A percentile compares a stretch with the other conserved stretches of the same genome.
Conservation (phyloP, 2,888 invertebrate genomes). For the Pyrrhosoma nymphula region DNA sequence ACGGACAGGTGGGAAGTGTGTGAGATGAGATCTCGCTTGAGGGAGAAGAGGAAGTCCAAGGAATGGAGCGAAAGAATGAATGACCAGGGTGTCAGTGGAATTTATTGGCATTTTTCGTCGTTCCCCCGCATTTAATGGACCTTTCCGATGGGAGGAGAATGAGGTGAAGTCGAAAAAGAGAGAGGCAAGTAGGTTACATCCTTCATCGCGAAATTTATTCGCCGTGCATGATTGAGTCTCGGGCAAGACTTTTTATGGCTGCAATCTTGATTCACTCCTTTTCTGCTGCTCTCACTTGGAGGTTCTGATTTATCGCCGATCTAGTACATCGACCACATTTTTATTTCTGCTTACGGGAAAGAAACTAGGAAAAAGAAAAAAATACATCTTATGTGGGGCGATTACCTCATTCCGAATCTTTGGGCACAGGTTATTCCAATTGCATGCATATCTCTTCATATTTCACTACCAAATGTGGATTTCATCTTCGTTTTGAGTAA, state of each 20-base stretch:
- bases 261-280: neutral
- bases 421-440: too few relatives aligned
- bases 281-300: neutral
- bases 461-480: too few relatives aligned
- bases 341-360: neutral
- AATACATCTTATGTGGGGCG: too few relatives aligned
- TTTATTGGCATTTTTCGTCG: neutral
- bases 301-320: neutral
- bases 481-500: too few relatives aligned
- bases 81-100: neutral
- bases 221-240: neutral
- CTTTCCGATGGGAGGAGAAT: neutral
- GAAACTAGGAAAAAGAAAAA: neutral
- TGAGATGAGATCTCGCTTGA: neutral
- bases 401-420: too few relatives aligned
- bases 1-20: slow-evolving; percentile 2
- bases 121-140: neutral
- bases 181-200: slow-evolving; percentile 13
- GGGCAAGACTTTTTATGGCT: neutral
- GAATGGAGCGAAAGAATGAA: neutral
- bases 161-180: neutral
- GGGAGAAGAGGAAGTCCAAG: neutral
- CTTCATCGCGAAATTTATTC: neutral
- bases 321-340: neutral
- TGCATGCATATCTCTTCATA: too few relatives aligned